Evolutionary conservation across 2,888 invertebrate genomes (phyloP).

Genomic region (Pyrochroa serraticornis): DNA sequence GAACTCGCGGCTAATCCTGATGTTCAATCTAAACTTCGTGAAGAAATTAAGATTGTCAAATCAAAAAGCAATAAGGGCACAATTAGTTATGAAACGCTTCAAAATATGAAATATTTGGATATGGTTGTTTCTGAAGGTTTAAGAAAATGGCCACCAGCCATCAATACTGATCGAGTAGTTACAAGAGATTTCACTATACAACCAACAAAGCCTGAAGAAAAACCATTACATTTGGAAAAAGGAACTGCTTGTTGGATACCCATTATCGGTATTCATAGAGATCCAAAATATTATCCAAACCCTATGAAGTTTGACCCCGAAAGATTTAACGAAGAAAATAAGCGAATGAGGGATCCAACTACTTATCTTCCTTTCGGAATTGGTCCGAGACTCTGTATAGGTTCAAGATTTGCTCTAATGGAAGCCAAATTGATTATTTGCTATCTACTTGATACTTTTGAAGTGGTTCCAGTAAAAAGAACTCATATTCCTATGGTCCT

Average conservation of each 20-base stretch:
- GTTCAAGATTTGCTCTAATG: constrained; percentile 47
- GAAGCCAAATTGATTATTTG: constrained; percentile 40
- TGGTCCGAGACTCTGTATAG: constrained; percentile 62
- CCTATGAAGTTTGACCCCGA: constrained; percentile 58
- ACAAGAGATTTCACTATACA: constrained; percentile 53
- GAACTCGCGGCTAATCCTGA: constrained; percentile 39
- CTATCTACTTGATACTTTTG: constrained; percentile 38
- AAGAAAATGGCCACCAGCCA: constrained; percentile 60
- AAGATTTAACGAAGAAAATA: constrained; percentile 53
- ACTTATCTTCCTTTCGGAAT: constrained; percentile 61
- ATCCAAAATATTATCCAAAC: constrained; percentile 50
- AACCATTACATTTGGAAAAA: constrained; percentile 18
- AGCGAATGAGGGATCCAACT: constrained; percentile 55
- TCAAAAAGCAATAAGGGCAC: too few species aligned
- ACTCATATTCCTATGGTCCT: constrained; percentile 36
- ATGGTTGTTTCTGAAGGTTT: constrained; percentile 55
- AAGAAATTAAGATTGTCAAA: not conserved
- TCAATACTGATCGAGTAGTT: constrained; percentile 59
- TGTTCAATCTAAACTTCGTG: constrained; percentile 28
- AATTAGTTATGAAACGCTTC: not conserved
- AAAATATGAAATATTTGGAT: not conserved
- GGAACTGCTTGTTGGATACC: constrained; percentile 50
- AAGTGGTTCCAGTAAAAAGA: constrained; percentile 36
- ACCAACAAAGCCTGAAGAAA: constrained; percentile 22
- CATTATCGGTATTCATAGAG: not conserved